Evolutionary conservation across 2,113 vertebrate genomes (phyloP), one percentile per base, ranked within the genome.

Genomic region (Neodontobutis hainanensis): DNA sequence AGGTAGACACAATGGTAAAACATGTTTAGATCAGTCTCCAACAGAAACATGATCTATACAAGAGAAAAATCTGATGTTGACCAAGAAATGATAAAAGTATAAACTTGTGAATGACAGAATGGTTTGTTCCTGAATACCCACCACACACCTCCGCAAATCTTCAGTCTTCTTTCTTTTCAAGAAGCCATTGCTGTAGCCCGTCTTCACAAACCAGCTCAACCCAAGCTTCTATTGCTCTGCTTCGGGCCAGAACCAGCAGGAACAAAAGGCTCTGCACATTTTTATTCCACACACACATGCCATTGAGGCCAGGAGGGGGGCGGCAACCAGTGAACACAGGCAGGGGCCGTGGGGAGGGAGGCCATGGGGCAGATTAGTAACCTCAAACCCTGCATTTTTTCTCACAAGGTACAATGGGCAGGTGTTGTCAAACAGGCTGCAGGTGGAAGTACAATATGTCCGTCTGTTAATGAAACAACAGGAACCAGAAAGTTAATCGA

Each of bases 251-350:
- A 65, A 68, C 71, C 15, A 32, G 46, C 0, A 4, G 65, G 3
- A 73, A 88, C 88, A 91, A 90, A 88, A 85, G 82, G 74, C 67
- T 65, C 56, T 12, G 10, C 80, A 76, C 83, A 91, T 90, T 91
- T 89, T 52, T 68, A 90, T 90, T 91, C 88, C 46, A 34, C 63
- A 85, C 84, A 84, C 84, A 84, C 85, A 87, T 62, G 65, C 78
- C 84, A 71, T 70, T 65, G 60, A 44, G 70, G 57, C 67, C 68
- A 74, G 85, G 64, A 82, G 73, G 76, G 72, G 79, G 59, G 43
- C 73, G 70, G 79, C 52, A 76, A 79, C 66, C 77, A 66, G 77
- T 61, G 74, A 52, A 40, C 35, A 62, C 19, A 40, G 48, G 58
- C 38, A 40, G 48, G 58, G 64, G 59, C 56, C 61, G 68, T 19